Conservation (phyloP, 2,797 vertebrate species). For the Yasuhikotakia modesta region DNA sequence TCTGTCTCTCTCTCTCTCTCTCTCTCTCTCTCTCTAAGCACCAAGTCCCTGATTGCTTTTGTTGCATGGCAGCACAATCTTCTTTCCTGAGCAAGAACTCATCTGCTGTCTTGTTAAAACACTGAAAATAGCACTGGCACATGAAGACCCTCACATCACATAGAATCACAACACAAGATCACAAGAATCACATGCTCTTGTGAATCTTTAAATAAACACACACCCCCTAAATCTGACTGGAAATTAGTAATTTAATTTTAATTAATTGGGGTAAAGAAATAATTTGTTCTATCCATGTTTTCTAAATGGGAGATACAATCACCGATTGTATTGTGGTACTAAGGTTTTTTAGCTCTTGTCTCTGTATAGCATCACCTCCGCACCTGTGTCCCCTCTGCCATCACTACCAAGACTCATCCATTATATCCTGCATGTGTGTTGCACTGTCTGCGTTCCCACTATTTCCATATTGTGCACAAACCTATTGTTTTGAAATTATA, state of each 20-base stretch:
- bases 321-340: too few species aligned
- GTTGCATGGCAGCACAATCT: constrained; percentile 50
- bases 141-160: constrained; percentile 15
- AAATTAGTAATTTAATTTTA: background rate
- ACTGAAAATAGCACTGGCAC: background rate
- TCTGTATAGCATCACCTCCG: background rate
- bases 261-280: background rate
- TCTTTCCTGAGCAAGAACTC: constrained; percentile 38
- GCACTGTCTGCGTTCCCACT: background rate
- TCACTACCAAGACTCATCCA: background rate
- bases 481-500: too few species aligned
- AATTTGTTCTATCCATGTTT: background rate
- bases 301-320: background rate
- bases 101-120: constrained; percentile 21
- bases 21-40: constrained; percentile 38
- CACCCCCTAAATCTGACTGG: background rate
- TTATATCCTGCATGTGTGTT: background rate
- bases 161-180: constrained; percentile 18
- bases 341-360: background rate
- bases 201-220: constrained; percentile 7
- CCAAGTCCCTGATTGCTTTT: constrained; percentile 60
- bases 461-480: too few species aligned
- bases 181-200: background rate
- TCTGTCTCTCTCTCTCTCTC: constrained; percentile 21
- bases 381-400: background rate